A percentile compares a stretch with the other conserved stretches of the same genome.
Evolutionary conservation across 2,113 vertebrate genomes (phyloP).

Genomic region (Myocastor coypus): DNA sequence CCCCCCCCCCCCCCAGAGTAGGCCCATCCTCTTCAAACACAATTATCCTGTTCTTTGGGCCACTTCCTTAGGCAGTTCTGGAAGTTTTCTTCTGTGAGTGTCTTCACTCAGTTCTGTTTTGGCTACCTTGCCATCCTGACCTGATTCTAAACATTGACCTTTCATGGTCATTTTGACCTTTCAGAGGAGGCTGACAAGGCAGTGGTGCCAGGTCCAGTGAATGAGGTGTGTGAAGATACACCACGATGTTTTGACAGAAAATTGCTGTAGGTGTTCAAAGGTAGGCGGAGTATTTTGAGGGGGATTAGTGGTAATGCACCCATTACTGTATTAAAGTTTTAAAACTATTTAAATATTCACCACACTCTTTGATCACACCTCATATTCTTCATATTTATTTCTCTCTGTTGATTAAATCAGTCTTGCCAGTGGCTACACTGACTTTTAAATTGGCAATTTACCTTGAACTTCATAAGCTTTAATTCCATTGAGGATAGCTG

Average conservation of each 20-base stretch:
- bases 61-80: background rate
- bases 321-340: background rate
- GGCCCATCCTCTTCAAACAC: background rate
- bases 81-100: background rate
- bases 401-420: constrained; percentile 7
- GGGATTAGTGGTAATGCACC: background rate
- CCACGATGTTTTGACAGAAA: background rate
- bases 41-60: background rate
- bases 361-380: background rate
- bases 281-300: background rate
- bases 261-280: background rate
- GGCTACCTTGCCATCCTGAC: background rate
- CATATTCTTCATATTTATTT: background rate
- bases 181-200: background rate
- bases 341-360: background rate
- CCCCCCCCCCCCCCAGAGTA: background rate
- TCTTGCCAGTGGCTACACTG: background rate
- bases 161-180: background rate
- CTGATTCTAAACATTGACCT: background rate
- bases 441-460: constrained; percentile 58
- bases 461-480: constrained; percentile 35
- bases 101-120: background rate
- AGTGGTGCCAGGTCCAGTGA: background rate
- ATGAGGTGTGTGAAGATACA: background rate
- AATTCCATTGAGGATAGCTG: constrained; percentile 45